phyloP scores from a whole-genome alignment of 2,113 vertebrate species.

The Tauraco erythrolophus region DNA sequence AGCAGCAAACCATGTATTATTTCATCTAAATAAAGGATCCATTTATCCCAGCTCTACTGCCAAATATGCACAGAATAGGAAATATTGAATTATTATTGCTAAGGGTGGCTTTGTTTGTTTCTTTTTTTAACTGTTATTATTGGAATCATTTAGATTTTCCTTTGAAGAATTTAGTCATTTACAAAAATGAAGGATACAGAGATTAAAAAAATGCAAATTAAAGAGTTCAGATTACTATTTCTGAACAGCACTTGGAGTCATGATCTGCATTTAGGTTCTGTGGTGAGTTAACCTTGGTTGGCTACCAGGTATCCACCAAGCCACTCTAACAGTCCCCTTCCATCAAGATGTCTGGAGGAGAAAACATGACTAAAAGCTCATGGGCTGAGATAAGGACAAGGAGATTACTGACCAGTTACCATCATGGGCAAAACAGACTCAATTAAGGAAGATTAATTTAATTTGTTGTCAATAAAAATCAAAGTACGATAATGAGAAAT shows the following conservation, averaged over 20 bases:
- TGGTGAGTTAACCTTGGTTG: not conserved
- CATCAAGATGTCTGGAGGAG: not conserved
- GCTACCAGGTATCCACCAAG: not conserved
- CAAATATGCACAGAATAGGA: not conserved
- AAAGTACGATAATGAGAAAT: not conserved
- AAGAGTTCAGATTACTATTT: not conserved
- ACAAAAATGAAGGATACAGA: not conserved
- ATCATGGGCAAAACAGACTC: not conserved
- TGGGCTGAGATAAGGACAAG: not conserved
- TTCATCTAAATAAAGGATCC: constrained; percentile 12
- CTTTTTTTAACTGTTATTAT: not conserved
- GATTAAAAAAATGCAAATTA: not conserved
- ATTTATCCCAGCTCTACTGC: not conserved
- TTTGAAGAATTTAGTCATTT: not conserved
- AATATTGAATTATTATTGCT: not conserved
- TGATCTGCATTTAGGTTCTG: not conserved
- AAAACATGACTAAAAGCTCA: not conserved
- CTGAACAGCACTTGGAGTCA: not conserved
- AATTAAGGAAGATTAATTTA: not conserved
- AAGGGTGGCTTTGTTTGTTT: not conserved
- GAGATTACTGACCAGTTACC: not conserved
- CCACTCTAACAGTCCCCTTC: not conserved
- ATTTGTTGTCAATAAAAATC: not conserved
- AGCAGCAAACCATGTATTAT: constrained; percentile 28
- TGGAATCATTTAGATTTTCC: not conserved